These are phyloP conservation scores for Myopa testacea DNA, from an alignment of 2,888 invertebrate genomes.

Conservation along the genomic window DNA sequence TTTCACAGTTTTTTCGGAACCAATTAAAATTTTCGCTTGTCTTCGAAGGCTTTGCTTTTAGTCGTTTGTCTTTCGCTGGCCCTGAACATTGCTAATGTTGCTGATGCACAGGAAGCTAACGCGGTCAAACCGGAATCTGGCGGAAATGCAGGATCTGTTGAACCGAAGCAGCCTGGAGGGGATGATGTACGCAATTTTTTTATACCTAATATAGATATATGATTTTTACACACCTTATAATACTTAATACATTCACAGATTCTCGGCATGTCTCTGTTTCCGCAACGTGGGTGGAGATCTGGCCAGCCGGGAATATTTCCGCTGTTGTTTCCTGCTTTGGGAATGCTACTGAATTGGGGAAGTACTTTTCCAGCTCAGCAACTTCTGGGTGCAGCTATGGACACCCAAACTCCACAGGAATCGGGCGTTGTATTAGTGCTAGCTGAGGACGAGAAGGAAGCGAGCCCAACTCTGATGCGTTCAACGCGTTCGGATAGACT, in stretches of 20 bases:
- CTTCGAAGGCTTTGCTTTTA: constrained; percentile 13
- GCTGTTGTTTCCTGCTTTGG: constrained; percentile 55
- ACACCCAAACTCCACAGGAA: constrained; percentile 44
- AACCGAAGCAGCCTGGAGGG: constrained; percentile 19
- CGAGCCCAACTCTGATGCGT: background rate
- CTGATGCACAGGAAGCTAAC: constrained; percentile 26
- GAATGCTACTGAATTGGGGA: constrained; percentile 49
- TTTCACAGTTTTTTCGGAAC: background rate
- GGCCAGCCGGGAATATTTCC: constrained; percentile 44
- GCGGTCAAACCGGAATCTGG: constrained; percentile 17
- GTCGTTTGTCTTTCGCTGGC: constrained; percentile 30
- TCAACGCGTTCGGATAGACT: background rate
- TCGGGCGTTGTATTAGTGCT: constrained; percentile 61
- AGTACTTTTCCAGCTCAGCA: constrained; percentile 19
- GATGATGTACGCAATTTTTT: background rate
- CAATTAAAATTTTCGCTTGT: background rate
- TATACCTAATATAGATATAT: background rate
- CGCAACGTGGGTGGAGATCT: constrained; percentile 40
- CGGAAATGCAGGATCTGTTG: background rate
- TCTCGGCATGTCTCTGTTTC: constrained; percentile 49
- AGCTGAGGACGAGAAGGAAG: constrained; percentile 55
- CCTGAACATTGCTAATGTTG: constrained; percentile 13
- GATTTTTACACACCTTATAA: background rate
- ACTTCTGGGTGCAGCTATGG: constrained; percentile 30
- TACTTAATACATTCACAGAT: constrained; percentile 47